A percentile compares a stretch with the other conserved stretches of the same genome.
Conservation (phyloP, 2,888 invertebrate species). For the Tridacna crocea region DNA sequence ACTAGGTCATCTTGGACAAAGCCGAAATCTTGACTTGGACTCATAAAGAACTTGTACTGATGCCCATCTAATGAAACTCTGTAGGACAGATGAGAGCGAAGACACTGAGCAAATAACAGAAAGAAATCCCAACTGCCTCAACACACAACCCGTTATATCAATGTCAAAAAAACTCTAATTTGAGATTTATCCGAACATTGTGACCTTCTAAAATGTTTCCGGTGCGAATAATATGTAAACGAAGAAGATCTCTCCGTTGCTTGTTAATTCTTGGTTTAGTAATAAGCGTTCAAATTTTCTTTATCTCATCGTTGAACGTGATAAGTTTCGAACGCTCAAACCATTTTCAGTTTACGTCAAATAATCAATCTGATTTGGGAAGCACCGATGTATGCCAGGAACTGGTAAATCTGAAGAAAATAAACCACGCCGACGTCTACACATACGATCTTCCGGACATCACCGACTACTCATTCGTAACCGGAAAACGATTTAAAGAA, state of each 20-base stretch:
- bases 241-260: conserved; percentile 5
- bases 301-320: conserved; percentile 10
- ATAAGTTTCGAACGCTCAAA: neutral
- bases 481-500: conserved; percentile 66
- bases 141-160: too few relatives aligned
- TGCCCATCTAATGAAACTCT: too few relatives aligned
- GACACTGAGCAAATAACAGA: too few relatives aligned
- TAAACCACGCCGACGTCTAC: conserved; percentile 56
- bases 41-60: too few relatives aligned
- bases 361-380: neutral
- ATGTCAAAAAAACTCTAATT: too few relatives aligned
- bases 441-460: conserved; percentile 71
- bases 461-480: conserved; percentile 68
- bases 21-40: too few relatives aligned
- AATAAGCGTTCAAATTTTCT: neutral
- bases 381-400: neutral
- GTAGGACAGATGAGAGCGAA: too few relatives aligned
- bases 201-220: neutral
- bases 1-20: too few relatives aligned
- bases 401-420: neutral
- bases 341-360: neutral
- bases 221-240: neutral
- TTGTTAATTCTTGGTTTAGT: neutral
- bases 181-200: too few relatives aligned
- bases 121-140: too few relatives aligned